Evolutionary conservation across 92 coral and sea anemone species (phyloP), one percentile per base, ranked within the genome.

Genomic region (Palythoa heliodiscus): DNA sequence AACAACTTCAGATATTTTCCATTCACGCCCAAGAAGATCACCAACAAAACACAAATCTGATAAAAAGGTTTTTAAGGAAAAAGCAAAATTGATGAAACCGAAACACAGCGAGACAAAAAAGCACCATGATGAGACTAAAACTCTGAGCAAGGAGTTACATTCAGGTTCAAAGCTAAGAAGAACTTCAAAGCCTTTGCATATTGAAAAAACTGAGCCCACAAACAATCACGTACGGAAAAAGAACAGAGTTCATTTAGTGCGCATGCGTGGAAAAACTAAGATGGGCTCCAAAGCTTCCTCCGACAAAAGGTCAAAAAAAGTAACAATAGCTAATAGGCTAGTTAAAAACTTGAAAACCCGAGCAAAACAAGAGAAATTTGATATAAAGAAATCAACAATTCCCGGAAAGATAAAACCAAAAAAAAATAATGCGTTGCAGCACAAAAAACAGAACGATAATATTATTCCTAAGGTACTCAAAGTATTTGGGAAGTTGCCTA

Each of bases 11-110:
- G 70, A 75, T 25, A 74, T 71, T 57, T 52, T 23, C 47, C 69
- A 80, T 24, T 52, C 76, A 8, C 87, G 94, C 11, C 74, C 67
- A 7, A 84, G 70, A 73, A 58, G 93, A 77, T 71, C 94, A 55
- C 38, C 67, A 52, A 14, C 8, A 15, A 54, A 25, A 53, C 50
- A 29, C 48, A 55, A 14, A 3, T 24, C 13, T 15, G 16, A 4
- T 35, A 76, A 76, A 76, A 13, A 25, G 63, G 24, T 23, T 2
- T 54, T 58, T 50, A 76, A 76, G 25, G 11, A 13, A 17, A 76
- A 25, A 4, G 48, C 47, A 76, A 76, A 54, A 76, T 7, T 11
- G 4, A 19, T 7, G 1, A 76, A 76, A 25, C 13, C 20, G 43
- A 76, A 76, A 23, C 22, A 23, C 43, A 80, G 16, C 23, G 60